Conservation (phyloP, 2,113 vertebrate species). For the Piliocolobus tephrosceles region DNA sequence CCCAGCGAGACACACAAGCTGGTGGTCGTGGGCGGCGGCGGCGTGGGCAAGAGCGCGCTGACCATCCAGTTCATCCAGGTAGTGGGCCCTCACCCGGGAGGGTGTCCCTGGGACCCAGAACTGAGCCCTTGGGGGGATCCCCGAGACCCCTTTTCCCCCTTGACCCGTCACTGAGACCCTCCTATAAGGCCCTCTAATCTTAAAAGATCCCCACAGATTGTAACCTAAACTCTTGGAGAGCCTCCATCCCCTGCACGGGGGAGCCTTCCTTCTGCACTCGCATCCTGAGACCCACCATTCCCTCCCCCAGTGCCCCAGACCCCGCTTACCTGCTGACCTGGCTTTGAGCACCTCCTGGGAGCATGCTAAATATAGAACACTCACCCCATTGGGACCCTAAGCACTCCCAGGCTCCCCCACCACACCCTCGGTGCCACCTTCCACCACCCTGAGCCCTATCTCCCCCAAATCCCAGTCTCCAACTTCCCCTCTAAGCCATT, state of each 20-base stretch:
- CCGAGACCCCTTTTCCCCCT: neutral
- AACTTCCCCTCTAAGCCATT: neutral
- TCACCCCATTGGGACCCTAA: neutral
- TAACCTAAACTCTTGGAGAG: neutral
- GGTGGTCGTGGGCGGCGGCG: slow-evolving; percentile 86
- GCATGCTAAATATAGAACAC: neutral
- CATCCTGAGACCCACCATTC: neutral
- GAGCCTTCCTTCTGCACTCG: neutral
- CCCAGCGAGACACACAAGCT: slow-evolving; percentile 85
- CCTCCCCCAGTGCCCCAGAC: neutral
- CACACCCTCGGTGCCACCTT: neutral
- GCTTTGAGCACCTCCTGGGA: neutral
- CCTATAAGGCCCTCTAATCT: neutral
- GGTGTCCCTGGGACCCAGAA: slow-evolving; percentile 38
- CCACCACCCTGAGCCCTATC: neutral
- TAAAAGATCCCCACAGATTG: neutral
- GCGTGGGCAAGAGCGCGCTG: slow-evolving; percentile 85
- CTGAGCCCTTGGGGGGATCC: neutral
- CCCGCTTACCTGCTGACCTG: neutral
- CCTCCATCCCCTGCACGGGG: neutral
- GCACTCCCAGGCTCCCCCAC: neutral
- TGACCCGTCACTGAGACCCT: slow-evolving; percentile 19
- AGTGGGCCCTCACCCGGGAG: slow-evolving; percentile 70
- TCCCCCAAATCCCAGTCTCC: neutral
- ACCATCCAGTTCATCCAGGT: slow-evolving; percentile 87